These are phyloP conservation scores for Potorous gilbertii DNA, from an alignment of 2,797 vertebrate species.

Conservation along the genomic window DNA sequence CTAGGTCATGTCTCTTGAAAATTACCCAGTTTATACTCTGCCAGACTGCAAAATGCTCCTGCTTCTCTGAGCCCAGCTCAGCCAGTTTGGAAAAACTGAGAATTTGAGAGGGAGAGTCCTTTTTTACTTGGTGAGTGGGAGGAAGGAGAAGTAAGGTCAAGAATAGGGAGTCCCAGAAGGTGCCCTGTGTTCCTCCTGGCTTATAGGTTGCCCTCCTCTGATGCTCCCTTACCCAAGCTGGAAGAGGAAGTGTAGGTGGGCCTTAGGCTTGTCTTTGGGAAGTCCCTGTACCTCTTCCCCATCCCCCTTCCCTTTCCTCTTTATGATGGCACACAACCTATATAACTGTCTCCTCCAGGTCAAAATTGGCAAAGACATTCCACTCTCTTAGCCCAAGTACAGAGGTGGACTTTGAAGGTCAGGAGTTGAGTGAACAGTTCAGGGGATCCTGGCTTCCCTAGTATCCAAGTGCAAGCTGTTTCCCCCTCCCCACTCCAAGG, in stretches of 20 bases:
- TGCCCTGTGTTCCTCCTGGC: neutral
- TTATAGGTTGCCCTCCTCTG: neutral
- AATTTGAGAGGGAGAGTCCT: neutral
- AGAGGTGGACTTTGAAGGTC: neutral
- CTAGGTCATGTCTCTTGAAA: neutral
- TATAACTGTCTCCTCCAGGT: neutral
- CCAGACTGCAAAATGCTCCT: neutral
- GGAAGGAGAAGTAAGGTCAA: neutral
- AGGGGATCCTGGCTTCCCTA: neutral
- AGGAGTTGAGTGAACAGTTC: neutral
- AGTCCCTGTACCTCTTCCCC: neutral
- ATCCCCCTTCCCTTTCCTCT: neutral
- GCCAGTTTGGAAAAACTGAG: slow-evolving; percentile 1
- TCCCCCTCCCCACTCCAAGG: neutral
- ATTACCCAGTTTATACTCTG: neutral
- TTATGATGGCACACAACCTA: neutral
- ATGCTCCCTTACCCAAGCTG: neutral
- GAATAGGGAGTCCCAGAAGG: neutral
- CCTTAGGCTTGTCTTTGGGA: slow-evolving; percentile 6
- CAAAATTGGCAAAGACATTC: neutral
- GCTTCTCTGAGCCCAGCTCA: neutral
- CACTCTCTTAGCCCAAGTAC: neutral
- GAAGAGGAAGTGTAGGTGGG: neutral
- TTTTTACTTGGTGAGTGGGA: neutral
- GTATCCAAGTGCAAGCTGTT: neutral